Evolutionary conservation across 2,113 vertebrate genomes (phyloP).

Genomic region (Rhombomys opimus): DNA sequence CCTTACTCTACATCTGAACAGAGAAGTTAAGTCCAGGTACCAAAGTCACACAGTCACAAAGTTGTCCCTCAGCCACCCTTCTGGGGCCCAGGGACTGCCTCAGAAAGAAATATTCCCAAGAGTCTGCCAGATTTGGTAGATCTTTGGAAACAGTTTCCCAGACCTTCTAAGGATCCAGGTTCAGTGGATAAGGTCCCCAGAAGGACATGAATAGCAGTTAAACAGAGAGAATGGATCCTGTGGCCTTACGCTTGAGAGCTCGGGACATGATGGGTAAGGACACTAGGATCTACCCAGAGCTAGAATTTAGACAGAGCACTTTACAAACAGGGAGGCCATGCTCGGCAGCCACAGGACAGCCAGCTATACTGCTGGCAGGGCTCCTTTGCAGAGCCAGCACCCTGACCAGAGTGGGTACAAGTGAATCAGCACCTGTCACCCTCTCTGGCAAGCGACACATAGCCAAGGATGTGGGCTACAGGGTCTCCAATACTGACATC

Average conservation of each 20-base stretch:
- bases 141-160: background rate
- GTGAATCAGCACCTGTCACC: background rate
- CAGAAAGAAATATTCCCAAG: background rate
- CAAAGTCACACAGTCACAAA: background rate
- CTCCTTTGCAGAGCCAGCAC: background rate
- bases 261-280: background rate
- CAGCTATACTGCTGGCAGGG: background rate
- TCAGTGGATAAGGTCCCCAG: background rate
- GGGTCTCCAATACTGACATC: background rate
- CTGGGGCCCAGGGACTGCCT: background rate
- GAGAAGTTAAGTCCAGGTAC: background rate
- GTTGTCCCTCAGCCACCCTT: background rate
- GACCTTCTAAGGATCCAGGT: background rate
- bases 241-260: background rate
- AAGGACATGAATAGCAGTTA: background rate
- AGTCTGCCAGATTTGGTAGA: background rate
- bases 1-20: background rate
- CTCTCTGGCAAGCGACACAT: background rate
- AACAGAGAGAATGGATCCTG: background rate
- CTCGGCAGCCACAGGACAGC: background rate
- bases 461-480: background rate
- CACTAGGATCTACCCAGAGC: background rate
- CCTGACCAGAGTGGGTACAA: background rate
- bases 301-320: background rate
- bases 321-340: background rate